These are phyloP conservation scores for Larimichthys crocea DNA, from an alignment of 2,113 vertebrate species.

Conservation along the genomic window DNA sequence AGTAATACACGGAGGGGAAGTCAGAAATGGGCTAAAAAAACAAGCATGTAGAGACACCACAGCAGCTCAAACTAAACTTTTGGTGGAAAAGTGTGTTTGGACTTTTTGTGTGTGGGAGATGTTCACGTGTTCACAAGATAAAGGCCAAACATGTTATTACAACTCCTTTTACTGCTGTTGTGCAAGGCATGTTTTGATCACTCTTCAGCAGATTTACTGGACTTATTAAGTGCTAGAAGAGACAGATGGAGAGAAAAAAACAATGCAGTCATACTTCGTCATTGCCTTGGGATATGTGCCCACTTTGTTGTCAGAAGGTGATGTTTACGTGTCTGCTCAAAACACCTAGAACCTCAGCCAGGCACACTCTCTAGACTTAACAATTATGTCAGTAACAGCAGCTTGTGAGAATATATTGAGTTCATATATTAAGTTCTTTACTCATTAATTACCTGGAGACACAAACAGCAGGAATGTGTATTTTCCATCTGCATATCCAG, in stretches of 20 bases:
- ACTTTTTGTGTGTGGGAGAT: slow-evolving; percentile 19
- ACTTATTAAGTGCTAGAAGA: neutral
- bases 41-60: slow-evolving; percentile 69
- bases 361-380: neutral
- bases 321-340: slow-evolving; percentile 14
- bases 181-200: slow-evolving; percentile 45
- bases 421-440: too few species aligned
- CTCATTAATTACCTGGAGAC: too few species aligned
- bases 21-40: slow-evolving; percentile 62
- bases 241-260: slow-evolving; percentile 25
- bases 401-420: too few species aligned
- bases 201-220: slow-evolving; percentile 27
- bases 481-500: too few species aligned
- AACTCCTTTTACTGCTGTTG: slow-evolving; percentile 31
- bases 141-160: slow-evolving; percentile 41
- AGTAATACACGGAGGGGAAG: slow-evolving; percentile 62
- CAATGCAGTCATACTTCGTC: slow-evolving; percentile 9
- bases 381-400: too few species aligned
- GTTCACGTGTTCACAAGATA: slow-evolving; percentile 29
- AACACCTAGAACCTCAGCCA: neutral
- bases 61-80: slow-evolving; percentile 33
- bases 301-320: neutral
- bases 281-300: neutral
- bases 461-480: too few species aligned
- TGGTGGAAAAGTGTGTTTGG: slow-evolving; percentile 37